Evolutionary conservation across 2,888 invertebrate genomes (phyloP), one percentile per base, ranked within the genome.

Genomic region (Meteorus colon): DNA sequence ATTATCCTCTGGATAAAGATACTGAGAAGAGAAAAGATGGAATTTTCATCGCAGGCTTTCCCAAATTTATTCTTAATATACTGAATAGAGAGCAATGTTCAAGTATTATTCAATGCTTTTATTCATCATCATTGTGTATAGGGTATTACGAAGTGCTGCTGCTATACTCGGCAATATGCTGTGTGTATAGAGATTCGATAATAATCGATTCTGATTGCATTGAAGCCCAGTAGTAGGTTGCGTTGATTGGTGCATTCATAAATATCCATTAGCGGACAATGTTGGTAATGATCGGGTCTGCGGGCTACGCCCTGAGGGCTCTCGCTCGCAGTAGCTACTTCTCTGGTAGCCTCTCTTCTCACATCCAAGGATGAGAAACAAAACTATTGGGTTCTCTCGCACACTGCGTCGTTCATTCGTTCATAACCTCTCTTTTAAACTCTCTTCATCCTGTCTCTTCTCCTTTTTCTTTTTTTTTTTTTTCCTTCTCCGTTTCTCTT

Each of bases 201-300:
- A 81, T 89, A 89, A 89, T 89, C 88, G 88, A 88, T 89, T 89
- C 86, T 89, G 89, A 89, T 89, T 88, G 87, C 89, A 89, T 89
- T 88, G 88, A 89, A 88, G 89, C 87, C 89, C 89, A 81, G 88
- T 88, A 88, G 89, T 89, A 86, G 86, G 65, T 86, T 80, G 85
- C 85, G 86, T 85, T 89, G 89, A 89, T 89, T 89, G 88, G 88
- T 84, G 87, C 87, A 89, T 89, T 89, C 89, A 89, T 89, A 89
- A 89, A 89, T 89, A 89, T 89, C 89, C 89, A 89, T 88, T 89
- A 89, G 87, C 85, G 86, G 84, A 89, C 89, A 89, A 89, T 89
- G 88, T 88, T 84, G 85, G 87, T 89, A 89, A 89, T 89, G 89
- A 89, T 88, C 86, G 83, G 81, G 84, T 84, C 85, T 84, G 85